Conservation (phyloP, 1,140 invertebrate species). For the Archivesica marissinica region DNA sequence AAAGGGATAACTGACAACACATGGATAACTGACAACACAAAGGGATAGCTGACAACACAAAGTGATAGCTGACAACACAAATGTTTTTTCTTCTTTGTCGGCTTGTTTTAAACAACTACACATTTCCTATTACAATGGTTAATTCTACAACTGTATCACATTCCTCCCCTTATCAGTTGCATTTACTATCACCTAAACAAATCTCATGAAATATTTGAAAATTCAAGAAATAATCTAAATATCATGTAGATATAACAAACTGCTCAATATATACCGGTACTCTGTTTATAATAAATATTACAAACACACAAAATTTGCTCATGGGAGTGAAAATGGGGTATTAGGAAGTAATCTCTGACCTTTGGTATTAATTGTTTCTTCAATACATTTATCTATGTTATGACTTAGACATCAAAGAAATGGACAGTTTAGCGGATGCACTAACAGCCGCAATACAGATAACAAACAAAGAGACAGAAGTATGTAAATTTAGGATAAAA, state of each 20-base stretch:
- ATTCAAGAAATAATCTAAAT: constrained; percentile 1
- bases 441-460: constrained; percentile 5
- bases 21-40: too few relatives aligned
- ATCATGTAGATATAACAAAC: constrained; percentile 7
- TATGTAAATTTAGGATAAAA: constrained; percentile 29
- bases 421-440: constrained; percentile 27
- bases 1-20: too few relatives aligned
- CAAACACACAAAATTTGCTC: not conserved
- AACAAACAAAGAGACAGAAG: constrained; percentile 39
- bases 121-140: too few relatives aligned
- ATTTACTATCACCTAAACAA: not conserved
- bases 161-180: not conserved
- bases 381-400: constrained; percentile 53
- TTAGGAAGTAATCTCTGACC: constrained; percentile 29
- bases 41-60: too few relatives aligned
- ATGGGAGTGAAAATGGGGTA: constrained; percentile 40
- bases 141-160: not conserved
- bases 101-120: too few relatives aligned
- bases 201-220: not conserved
- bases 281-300: not conserved
- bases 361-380: constrained; percentile 31
- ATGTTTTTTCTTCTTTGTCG: too few relatives aligned
- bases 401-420: constrained; percentile 50
- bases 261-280: not conserved
- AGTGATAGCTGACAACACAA: too few relatives aligned